Base-by-base conservation (phyloP, 2,113 vertebrate genomes). In the Gulo gulo region DNA sequence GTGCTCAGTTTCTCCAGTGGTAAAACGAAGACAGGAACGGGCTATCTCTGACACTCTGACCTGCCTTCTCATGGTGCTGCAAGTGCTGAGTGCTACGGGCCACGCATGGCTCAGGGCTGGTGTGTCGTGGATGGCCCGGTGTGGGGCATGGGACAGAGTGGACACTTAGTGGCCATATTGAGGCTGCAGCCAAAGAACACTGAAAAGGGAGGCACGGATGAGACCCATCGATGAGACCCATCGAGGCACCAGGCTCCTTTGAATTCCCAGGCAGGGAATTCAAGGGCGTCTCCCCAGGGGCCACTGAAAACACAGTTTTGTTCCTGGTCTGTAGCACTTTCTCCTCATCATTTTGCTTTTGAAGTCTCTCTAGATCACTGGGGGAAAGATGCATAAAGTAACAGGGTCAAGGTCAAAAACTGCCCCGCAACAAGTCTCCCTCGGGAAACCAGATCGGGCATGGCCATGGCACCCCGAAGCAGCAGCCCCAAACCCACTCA, bases 171-270 rank as follows among this genome's bases (percentile, higher is more conserved):
- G 52, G 11, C 31, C 26, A 7, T 50, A 21, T 0, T 4, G 29
- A 50, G 14, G 50, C 87, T 55, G 39, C 11, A 91, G 26, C 31
- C 81, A 55, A 14, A 1, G 23, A 55, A 50, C 88, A 39, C 10
- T 1, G 3, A 36, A 29, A 59, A 12, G 36, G 14, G 15, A 85
- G 31, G 21, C 50, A 0, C 0, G 0, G 1, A 47, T 36, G 24
- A 78, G 42, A 23, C 67, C 15, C 23, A 10, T 34, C 0, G 0
- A 34, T 36, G 24, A 78, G 42, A 23, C 67, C 15, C 23, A 10
- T 34, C 0, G 0, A 34, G 84, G 61, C 63, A n/a, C 31, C 0
- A 29, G 21, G 39, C 9, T 8, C 31, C 31, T 52, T 1, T 23
- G 57, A 24, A 55, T 18, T 34, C 26, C 74, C 76, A 52, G 61